Conservation (phyloP, 2,113 vertebrate genomes). For the Pipa parva region DNA sequence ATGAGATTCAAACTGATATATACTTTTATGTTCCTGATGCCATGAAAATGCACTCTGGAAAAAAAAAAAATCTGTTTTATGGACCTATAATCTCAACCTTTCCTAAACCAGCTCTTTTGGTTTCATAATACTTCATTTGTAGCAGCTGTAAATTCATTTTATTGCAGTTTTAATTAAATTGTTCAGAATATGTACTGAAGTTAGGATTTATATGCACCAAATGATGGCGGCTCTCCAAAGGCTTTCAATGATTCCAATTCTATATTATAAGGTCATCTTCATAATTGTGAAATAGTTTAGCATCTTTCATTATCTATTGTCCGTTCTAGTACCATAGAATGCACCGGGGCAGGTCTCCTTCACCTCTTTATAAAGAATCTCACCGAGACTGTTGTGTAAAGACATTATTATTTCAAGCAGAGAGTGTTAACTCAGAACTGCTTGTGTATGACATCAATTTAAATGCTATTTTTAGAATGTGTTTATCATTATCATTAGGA, state of each 20-base stretch:
- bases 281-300: constrained; percentile 19
- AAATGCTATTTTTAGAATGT: too few relatives aligned
- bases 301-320: constrained; percentile 20
- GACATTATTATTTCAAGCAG: constrained; percentile 20
- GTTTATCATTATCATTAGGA: too few relatives aligned
- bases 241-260: constrained; percentile 13
- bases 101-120: constrained; percentile 27
- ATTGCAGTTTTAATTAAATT: constrained; percentile 40
- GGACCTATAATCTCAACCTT: constrained; percentile 38
- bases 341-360: constrained; percentile 22
- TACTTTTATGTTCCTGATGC: constrained; percentile 13
- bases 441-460: constrained; percentile 22
- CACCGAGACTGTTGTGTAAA: constrained; percentile 15
- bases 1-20: constrained; percentile 28
- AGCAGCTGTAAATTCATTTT: constrained; percentile 36
- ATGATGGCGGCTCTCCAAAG: constrained; percentile 16
- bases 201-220: constrained; percentile 33
- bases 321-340: constrained; percentile 11
- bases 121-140: constrained; percentile 38
- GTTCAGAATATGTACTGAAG: constrained; percentile 36
- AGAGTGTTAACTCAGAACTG: constrained; percentile 18
- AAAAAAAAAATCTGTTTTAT: constrained; percentile 29
- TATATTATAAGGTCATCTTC: constrained; percentile 32
- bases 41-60: constrained; percentile 8
- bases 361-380: constrained; percentile 18